Conservation (phyloP, 2,113 vertebrate species). For the Lasiurus cinereus region DNA sequence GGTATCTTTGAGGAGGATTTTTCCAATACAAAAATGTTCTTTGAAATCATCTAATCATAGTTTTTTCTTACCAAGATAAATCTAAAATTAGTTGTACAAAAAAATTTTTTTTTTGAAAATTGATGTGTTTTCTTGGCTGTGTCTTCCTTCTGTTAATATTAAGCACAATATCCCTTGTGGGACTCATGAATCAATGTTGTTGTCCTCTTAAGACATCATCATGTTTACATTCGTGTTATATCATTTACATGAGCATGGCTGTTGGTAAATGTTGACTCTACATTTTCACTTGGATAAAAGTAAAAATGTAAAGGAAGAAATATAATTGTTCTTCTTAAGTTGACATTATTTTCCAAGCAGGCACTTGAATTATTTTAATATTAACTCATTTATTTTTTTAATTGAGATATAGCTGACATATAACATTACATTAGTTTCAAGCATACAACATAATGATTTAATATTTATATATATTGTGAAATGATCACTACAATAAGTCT, state of each 20-base stretch:
- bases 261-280: background rate
- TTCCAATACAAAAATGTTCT: constrained; percentile 18
- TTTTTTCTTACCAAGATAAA: background rate
- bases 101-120: background rate
- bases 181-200: background rate
- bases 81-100: background rate
- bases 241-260: background rate
- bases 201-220: background rate
- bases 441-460: background rate
- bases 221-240: background rate
- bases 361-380: background rate
- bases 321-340: background rate
- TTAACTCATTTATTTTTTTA: background rate
- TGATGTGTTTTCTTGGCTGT: background rate
- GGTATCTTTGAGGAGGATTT: constrained; percentile 24
- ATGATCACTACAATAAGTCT: background rate
- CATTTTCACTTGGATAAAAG: background rate
- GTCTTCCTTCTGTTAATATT: constrained; percentile 3
- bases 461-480: background rate
- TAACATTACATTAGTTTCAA: background rate
- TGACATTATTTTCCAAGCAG: background rate
- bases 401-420: background rate
- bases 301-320: background rate
- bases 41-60: constrained; percentile 33
- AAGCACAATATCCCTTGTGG: background rate